Evolutionary conservation across 2,113 vertebrate genomes (phyloP).

Genomic region (Anoplopoma fimbria): DNA sequence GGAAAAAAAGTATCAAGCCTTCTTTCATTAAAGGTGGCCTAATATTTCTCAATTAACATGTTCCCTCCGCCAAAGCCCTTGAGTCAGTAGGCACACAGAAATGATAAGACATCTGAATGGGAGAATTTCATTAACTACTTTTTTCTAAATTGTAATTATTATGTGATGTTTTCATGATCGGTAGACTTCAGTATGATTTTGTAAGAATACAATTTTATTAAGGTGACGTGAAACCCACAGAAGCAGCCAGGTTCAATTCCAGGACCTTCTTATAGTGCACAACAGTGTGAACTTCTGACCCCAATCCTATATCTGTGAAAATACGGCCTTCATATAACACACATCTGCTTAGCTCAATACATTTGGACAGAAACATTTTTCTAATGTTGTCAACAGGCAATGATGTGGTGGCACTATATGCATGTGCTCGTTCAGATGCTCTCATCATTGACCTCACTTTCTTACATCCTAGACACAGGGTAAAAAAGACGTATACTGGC

Average conservation of each 20-base stretch:
- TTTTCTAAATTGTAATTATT: constrained; percentile 45
- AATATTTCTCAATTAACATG: constrained; percentile 63
- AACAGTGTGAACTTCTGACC: neutral
- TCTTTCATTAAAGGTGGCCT: constrained; percentile 58
- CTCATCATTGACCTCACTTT: too few species aligned
- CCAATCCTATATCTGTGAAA: neutral
- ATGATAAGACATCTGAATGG: constrained; percentile 41
- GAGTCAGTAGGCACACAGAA: constrained; percentile 34
- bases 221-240: neutral
- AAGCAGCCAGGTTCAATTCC: neutral
- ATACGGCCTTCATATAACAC: neutral
- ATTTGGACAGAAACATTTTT: neutral
- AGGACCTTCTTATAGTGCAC: neutral
- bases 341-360: neutral
- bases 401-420: neutral
- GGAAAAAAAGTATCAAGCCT: constrained; percentile 33
- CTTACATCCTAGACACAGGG: too few species aligned
- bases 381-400: neutral
- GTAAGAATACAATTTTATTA: neutral
- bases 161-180: neutral
- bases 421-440: too few species aligned
- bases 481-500: too few species aligned
- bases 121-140: constrained; percentile 30
- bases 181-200: neutral
- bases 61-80: constrained; percentile 40